Base-by-base conservation (phyloP, 2,888 invertebrate species). In the Thalpophila matura region DNA sequence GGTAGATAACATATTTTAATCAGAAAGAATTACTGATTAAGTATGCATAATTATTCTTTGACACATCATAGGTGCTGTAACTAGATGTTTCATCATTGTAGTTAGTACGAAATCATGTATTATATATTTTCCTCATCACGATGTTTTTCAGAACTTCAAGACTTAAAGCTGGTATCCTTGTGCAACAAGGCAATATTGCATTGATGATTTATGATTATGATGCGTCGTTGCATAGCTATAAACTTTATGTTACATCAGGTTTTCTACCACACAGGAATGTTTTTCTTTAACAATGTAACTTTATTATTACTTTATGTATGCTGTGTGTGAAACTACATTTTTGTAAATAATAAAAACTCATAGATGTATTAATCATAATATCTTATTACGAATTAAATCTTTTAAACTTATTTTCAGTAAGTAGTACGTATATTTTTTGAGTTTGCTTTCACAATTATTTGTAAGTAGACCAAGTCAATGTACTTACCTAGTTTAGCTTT, bases 391-490 rank as follows among this genome's bases (percentile, higher is more conserved):
- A 24, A 9, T 20, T n/a, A 18, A 22, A 12, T 9, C 9, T 45
- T 33, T 22, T 24, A 26, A 42, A 69, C 6, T 22, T 29, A 40
- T 63, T 64, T 50, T 51, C 29, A 26, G 40, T 40, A 29, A 27
- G 5, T 50, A 26, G 40, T 40, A 29, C 24, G 5, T 50, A 42
- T 38, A 16, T 20, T 46, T 22, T 63, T 40, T 58, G 22, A 12
- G n/a, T 43, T 31, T 47, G 45, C 47, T 70, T 70, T 58, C 61
- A 29, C 51, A 77, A 73, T 57, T 50, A 73, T 57, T 50, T 56
- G 60, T 64, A 69, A 66, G 61, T 61, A 55, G 63, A 72, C 54
- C 63, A 71, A 66, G 59, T 73, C 68, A 69, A 67, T 69, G 77
- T 59, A 70, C 58, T 61, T 65, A 77, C 58, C 62, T 65, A 77